Evolutionary conservation across 64 coral and sea anemone genomes (phyloP), one percentile per base, ranked within the genome.

Genomic region (Dendrophyllia cribrosa): DNA sequence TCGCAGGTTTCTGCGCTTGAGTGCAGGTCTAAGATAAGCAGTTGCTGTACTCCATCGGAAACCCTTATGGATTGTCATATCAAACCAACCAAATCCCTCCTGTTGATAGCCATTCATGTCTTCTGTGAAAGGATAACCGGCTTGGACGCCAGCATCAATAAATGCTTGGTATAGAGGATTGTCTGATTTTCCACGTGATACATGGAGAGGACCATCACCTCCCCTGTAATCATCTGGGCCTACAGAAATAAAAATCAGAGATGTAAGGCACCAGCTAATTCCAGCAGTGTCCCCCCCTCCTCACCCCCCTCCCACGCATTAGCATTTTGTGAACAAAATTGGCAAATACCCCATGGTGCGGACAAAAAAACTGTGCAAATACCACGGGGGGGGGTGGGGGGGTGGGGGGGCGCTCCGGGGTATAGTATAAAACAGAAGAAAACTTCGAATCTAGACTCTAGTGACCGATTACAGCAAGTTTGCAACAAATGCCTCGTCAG

Each of bases 21-120:
- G 74, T 9, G 85, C 89, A 48, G 96, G 93, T 66, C 93, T 89
- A 6, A 98, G 74, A 64, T 98, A 98, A n/a, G 96, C 96, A 86
- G 95, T 94, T 14, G 96, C 93, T 16, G 96, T 92, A 51, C 73
- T 98, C 96, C 96, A 98, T 51, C 96, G 72, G 17, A 91, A 25
- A 16, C 96, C 96, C 72, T 95, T 87, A 56, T 98, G 89, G 21
- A 98, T 87, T 34, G 96, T 98, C 96, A 98, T 98, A 59, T 95
- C 96, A 86, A 87, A 95, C 76, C 93, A 92, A 3, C 96, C 96
- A 92, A 98, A 82, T 17, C 96, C 96, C 69, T 95, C 96, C 67
- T 98, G 96, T 76, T 92, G 93, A 65, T 89, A 98, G 47, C 96
- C 96, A 93, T 98, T 98, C 93, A 98, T 95, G 70, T 98, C 93